phyloP scores from a whole-genome alignment of 2,888 invertebrate genomes.

The Tetragonula carbonaria region DNA sequence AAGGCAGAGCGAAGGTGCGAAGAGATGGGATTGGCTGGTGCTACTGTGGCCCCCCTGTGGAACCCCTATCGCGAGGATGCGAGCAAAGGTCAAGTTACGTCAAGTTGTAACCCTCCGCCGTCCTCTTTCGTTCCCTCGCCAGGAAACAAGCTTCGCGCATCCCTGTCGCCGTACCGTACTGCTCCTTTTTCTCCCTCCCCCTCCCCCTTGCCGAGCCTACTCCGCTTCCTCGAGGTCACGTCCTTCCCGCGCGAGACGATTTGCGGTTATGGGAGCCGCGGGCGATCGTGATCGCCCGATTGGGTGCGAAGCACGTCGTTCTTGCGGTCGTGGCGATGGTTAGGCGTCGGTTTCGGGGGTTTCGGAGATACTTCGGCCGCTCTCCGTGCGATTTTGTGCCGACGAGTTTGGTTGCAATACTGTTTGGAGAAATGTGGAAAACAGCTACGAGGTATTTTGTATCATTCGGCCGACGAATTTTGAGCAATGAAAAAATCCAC shows the following conservation, averaged over 20 bases:
- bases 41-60: constrained; percentile 37
- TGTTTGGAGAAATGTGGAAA: too few species aligned
- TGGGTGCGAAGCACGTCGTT: constrained; percentile 26
- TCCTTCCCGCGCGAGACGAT: constrained; percentile 61
- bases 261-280: constrained; percentile 58
- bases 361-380: neutral
- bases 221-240: constrained; percentile 64
- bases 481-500: neutral
- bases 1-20: constrained; percentile 63
- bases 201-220: neutral
- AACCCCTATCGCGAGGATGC: constrained; percentile 46
- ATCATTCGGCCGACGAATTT: too few species aligned
- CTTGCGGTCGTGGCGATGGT: neutral
- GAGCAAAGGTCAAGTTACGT: constrained; percentile 63
- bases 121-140: neutral
- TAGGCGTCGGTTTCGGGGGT: neutral
- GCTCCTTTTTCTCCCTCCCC: constrained; percentile 5
- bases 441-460: too few species aligned
- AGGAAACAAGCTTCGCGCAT: constrained; percentile 7
- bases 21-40: constrained; percentile 69
- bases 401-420: too few species aligned
- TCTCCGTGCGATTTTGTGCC: neutral
- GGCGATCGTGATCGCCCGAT: constrained; percentile 49
- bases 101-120: constrained; percentile 44
- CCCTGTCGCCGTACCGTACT: neutral